These are phyloP conservation scores for Dendroctonus ponderosae DNA, from an alignment of 1,140 invertebrate species.

Conservation along the genomic window DNA sequence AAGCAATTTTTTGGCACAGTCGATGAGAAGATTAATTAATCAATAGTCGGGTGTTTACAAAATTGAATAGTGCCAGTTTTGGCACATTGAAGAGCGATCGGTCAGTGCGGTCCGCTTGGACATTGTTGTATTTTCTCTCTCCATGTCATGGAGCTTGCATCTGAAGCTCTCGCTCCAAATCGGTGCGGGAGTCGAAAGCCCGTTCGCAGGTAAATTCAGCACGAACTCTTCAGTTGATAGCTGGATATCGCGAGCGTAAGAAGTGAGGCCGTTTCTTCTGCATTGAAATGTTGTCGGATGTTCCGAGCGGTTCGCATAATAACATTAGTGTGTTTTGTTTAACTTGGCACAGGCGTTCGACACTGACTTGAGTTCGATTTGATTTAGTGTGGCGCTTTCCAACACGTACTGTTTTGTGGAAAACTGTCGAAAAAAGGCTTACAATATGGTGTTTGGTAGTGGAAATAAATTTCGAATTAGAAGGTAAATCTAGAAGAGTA, in stretches of 20 bases:
- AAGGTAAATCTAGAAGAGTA: conserved; percentile 51
- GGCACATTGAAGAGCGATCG: too few relatives aligned
- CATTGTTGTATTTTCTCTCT: too few relatives aligned
- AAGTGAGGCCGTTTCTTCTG: conserved; percentile 4
- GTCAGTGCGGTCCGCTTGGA: too few relatives aligned
- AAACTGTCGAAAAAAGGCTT: too few relatives aligned
- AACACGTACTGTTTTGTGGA: background rate
- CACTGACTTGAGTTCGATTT: background rate
- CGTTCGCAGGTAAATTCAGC: conserved; percentile 9
- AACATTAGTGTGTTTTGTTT: conserved; percentile 4
- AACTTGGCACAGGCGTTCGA: conserved; percentile 16
- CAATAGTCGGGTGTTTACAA: too few relatives aligned
- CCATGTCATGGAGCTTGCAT: too few relatives aligned
- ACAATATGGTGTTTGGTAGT: conserved; percentile 61
- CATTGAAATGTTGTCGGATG: conserved; percentile 21
- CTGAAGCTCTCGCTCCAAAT: background rate
- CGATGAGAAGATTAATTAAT: too few relatives aligned
- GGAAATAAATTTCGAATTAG: conserved; percentile 62
- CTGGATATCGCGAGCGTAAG: conserved; percentile 25
- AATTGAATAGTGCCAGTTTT: too few relatives aligned
- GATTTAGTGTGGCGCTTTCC: too few relatives aligned
- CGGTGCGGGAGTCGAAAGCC: conserved; percentile 36
- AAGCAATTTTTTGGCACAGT: too few relatives aligned
- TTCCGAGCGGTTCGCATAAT: background rate
- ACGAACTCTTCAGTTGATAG: conserved; percentile 37